phyloP scores from a whole-genome alignment of 1,140 invertebrate species.

The Probaryconus sp. region DNA sequence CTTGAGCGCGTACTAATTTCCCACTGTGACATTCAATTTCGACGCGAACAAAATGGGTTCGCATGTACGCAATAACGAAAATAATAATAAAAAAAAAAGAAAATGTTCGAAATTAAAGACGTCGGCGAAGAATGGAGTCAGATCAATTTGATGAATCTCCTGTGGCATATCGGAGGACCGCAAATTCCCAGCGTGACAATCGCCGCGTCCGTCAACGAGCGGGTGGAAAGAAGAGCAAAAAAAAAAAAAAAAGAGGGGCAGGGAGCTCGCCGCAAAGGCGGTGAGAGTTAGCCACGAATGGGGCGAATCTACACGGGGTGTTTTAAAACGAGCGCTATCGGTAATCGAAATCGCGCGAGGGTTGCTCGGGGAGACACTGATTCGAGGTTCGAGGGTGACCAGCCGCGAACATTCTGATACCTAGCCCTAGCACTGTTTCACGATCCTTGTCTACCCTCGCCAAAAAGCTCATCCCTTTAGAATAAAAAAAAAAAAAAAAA shows the following conservation, averaged over 20 bases:
- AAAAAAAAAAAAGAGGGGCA: conserved; percentile 55
- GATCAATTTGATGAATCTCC: conserved; percentile 67
- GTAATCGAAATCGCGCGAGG: conserved; percentile 76
- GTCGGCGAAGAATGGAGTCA: conserved; percentile 9
- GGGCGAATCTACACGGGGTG: conserved; percentile 72
- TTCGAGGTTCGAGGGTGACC: conserved; percentile 70
- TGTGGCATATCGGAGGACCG: conserved; percentile 65
- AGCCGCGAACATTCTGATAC: conserved; percentile 72
- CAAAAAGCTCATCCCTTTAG: conserved; percentile 47
- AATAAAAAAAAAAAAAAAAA: conserved; percentile 43
- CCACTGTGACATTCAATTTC: not conserved
- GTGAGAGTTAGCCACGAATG: conserved; percentile 57
- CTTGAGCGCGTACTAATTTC: conserved; percentile 2
- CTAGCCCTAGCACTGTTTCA: conserved; percentile 50
- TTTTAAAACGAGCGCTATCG: conserved; percentile 77
- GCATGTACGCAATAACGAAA: conserved; percentile 5
- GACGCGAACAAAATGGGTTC: conserved; percentile 2
- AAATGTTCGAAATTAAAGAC: conserved; percentile 35
- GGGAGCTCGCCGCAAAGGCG: conserved; percentile 46
- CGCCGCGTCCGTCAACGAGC: conserved; percentile 73
- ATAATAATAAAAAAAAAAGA: too few species aligned
- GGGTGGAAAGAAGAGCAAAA: conserved; percentile 66
- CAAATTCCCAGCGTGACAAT: conserved; percentile 73
- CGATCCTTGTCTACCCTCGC: conserved; percentile 68
- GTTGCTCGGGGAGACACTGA: conserved; percentile 66